Conservation (phyloP, 2,113 vertebrate genomes). For the Forbesichthys papilliferus region DNA sequence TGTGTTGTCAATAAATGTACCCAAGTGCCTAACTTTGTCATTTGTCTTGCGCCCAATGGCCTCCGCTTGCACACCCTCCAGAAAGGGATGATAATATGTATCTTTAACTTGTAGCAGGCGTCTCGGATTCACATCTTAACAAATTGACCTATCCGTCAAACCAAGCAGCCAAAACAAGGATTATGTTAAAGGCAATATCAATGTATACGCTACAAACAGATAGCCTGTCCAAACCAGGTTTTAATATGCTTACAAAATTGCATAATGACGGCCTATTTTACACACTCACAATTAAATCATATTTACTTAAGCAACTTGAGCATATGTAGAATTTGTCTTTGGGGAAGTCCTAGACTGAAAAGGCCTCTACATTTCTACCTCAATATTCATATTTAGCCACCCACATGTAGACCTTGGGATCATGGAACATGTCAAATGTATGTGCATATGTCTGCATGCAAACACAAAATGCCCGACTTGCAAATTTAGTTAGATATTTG, state of each 20-base stretch:
- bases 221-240: too few species aligned
- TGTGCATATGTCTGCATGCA: slow-evolving; percentile 68
- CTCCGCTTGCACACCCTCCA: slow-evolving; percentile 28
- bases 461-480: slow-evolving; percentile 59
- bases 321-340: neutral
- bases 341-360: neutral
- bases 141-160: too few species aligned
- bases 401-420: slow-evolving; percentile 53
- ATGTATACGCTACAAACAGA: neutral
- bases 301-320: too few species aligned
- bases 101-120: too few species aligned
- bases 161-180: too few species aligned
- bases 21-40: slow-evolving; percentile 54
- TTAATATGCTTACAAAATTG: too few species aligned
- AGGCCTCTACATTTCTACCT: neutral
- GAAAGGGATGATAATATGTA: slow-evolving; percentile 24
- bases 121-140: too few species aligned
- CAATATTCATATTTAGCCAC: slow-evolving; percentile 9
- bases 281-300: too few species aligned
- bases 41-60: slow-evolving; percentile 54
- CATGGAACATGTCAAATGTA: slow-evolving; percentile 44
- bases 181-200: neutral
- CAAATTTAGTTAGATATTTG: slow-evolving; percentile 32
- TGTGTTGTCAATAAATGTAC: slow-evolving; percentile 60
- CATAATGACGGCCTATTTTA: too few species aligned